Evolutionary conservation across 2,888 invertebrate species (phyloP).

Genomic region (Troilus luridus): DNA sequence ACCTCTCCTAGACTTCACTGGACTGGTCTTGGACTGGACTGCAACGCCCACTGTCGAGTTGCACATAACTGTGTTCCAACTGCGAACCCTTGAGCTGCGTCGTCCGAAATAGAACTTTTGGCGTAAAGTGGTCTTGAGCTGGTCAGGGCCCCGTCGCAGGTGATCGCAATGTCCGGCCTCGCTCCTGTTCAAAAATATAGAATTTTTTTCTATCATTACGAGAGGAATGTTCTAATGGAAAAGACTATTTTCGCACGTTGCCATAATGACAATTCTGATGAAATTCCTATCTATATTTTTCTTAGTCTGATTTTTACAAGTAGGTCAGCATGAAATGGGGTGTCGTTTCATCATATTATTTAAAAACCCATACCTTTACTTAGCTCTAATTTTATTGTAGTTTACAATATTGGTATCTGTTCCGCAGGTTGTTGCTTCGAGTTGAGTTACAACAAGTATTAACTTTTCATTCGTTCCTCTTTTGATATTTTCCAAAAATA

Average conservation of each 20-base stretch:
- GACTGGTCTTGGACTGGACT: too few species aligned
- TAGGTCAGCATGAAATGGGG: too few species aligned
- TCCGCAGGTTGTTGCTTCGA: too few species aligned
- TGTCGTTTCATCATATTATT: too few species aligned
- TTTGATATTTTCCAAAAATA: too few species aligned
- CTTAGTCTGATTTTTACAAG: too few species aligned
- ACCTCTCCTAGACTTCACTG: neutral
- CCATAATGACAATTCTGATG: neutral
- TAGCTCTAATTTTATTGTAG: too few species aligned
- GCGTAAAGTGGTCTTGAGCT: slow-evolving; percentile 43
- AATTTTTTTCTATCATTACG: neutral
- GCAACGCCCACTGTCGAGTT: neutral
- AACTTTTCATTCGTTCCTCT: too few species aligned
- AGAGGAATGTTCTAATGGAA: neutral
- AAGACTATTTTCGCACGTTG: neutral
- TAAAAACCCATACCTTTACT: too few species aligned
- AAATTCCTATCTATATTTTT: neutral
- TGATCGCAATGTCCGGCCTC: slow-evolving; percentile 1
- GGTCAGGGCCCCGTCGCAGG: neutral
- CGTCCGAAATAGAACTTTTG: slow-evolving; percentile 43
- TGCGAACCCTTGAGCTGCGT: neutral
- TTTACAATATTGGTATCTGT: too few species aligned
- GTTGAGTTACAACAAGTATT: too few species aligned
- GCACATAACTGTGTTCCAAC: neutral
- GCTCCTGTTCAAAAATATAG: neutral